A percentile compares a stretch with the other conserved stretches of the same genome.
These are phyloP conservation scores for Cephalopterus ornatus DNA, from an alignment of 2,113 vertebrate genomes.

Conservation along the genomic window DNA sequence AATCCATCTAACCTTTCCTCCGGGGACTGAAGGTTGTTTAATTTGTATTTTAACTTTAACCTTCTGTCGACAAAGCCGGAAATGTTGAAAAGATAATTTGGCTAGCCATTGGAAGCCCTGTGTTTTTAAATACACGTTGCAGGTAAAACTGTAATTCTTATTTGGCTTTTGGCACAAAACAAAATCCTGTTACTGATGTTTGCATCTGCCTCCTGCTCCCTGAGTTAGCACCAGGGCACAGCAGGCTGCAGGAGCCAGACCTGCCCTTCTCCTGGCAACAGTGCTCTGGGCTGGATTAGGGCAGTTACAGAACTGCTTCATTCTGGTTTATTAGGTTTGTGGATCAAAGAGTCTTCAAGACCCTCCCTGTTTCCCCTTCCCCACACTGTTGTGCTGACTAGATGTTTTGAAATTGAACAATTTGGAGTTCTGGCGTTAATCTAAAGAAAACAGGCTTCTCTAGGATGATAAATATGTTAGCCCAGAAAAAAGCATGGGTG, in stretches of 20 bases:
- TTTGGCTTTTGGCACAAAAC: not conserved
- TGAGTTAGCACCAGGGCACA: not conserved
- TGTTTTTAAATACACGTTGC: not conserved
- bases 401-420: not conserved
- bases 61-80: not conserved
- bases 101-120: not conserved
- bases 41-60: constrained; percentile 6
- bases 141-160: not conserved
- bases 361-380: not conserved
- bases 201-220: not conserved
- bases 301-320: fast-evolving
- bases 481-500: not conserved
- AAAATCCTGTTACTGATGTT: not conserved
- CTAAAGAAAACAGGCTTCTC: not conserved
- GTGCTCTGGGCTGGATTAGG: not conserved
- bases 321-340: fast-evolving
- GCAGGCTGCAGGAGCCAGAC: not conserved
- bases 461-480: not conserved
- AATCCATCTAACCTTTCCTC: not conserved
- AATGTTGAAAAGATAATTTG: not conserved
- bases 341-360: not conserved
- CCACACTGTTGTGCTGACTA: not conserved
- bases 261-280: not conserved
- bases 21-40: not conserved
- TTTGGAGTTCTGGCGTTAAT: not conserved